Evolutionary conservation across 2,888 invertebrate species (phyloP), one percentile per base, ranked within the genome.

Genomic region (Cremastobaeus sp.): DNA sequence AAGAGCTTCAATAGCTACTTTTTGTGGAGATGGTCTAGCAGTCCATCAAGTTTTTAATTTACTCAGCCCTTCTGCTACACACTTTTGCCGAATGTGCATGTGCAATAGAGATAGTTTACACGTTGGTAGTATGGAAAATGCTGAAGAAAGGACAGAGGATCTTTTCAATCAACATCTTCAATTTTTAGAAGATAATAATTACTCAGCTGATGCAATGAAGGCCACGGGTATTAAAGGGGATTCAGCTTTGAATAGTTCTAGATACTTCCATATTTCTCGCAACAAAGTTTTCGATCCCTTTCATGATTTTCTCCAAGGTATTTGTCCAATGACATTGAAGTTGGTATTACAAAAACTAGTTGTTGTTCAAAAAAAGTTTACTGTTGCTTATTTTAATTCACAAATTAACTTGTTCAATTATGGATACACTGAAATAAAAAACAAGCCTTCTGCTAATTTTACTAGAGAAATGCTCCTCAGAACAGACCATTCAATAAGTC

Each of bases 281-380:
- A 69, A 65, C 21, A 73, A 69, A 55, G 39, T 73, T 14, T 72
- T 59, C 21, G 76, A 76, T 45, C 15, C 50, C 0, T 64, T 72
- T 15, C 76, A 76, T 11, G 70, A 74, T 37, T 15, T 76, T 20
- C 15, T 71, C 2, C 30, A 34, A 12, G 72, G 65, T 6, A 64
- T 78, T 12, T 64, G 74, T 25, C 76, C 75, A 0, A 76, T 78
- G 76, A 30, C 70, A n/a, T 3, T 78, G 4, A 78, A 77, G 66
- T 35, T 74, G 6, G 64, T 68, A 0, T 21, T 66, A 5, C 1
- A 43, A 3, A 12, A 21, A 12, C 25, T 8, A 12, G 9, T 43
- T 4, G 1, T 43, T 3, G 12, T 6, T 25, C 25, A 25, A 8
- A 25, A 25, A 25, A 6, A 6, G 1, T 25, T 25, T 25, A 6